These are phyloP conservation scores for Campoletis raptor DNA, from an alignment of 2,888 invertebrate genomes.

Conservation along the genomic window DNA sequence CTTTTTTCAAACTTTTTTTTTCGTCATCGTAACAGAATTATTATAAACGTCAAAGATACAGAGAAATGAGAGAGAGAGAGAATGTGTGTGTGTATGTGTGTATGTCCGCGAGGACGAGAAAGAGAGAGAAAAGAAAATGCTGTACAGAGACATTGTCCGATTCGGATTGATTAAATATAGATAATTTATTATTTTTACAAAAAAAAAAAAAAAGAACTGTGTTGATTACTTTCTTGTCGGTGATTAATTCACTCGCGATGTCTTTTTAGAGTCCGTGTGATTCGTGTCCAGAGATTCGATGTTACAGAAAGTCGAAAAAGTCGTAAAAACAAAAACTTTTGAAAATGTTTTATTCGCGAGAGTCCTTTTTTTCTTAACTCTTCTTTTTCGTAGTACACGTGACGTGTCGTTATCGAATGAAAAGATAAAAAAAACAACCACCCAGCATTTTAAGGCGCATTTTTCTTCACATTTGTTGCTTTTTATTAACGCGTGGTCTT, in stretches of 20 bases:
- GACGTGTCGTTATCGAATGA: slow-evolving; percentile 73
- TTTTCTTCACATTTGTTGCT: slow-evolving; percentile 67
- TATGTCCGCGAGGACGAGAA: slow-evolving; percentile 53
- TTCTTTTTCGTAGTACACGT: slow-evolving; percentile 67
- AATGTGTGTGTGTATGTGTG: slow-evolving; percentile 69
- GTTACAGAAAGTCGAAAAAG: slow-evolving; percentile 68
- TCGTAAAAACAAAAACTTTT: slow-evolving; percentile 5
- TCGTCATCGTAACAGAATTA: slow-evolving; percentile 39
- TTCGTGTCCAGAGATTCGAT: slow-evolving; percentile 76
- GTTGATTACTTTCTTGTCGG: slow-evolving; percentile 61
- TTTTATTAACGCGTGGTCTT: slow-evolving; percentile 61
- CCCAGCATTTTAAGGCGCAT: slow-evolving; percentile 75
- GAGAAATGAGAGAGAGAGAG: slow-evolving; percentile 60
- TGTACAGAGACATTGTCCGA: slow-evolving; percentile 83
- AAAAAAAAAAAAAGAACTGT: slow-evolving; percentile 71
- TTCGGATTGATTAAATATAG: slow-evolving; percentile 81
- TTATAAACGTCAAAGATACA: slow-evolving; percentile 67
- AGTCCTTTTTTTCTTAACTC: slow-evolving; percentile 49
- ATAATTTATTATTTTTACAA: slow-evolving; percentile 83
- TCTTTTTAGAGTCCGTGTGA: slow-evolving; percentile 64
- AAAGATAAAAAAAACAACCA: slow-evolving; percentile 67
- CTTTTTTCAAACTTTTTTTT: slow-evolving; percentile 28
- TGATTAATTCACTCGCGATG: slow-evolving; percentile 63
- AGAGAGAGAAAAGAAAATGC: slow-evolving; percentile 71
- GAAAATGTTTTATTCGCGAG: slow-evolving; percentile 12